phyloP scores from a whole-genome alignment of 2,113 vertebrate species.

The Heliornis fulica region DNA sequence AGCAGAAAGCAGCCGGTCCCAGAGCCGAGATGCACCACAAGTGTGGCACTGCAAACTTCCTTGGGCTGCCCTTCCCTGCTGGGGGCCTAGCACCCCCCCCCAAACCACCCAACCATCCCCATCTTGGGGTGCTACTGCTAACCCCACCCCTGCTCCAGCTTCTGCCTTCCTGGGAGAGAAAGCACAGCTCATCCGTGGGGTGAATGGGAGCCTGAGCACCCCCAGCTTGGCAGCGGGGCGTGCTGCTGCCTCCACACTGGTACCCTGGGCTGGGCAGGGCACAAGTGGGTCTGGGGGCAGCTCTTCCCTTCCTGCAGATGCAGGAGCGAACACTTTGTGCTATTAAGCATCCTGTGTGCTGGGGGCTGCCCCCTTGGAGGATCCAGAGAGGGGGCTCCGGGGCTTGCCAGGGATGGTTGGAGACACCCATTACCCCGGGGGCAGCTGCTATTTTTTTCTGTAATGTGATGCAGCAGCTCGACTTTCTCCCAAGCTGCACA shows the following conservation, averaged over 20 bases:
- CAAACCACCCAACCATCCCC: not conserved
- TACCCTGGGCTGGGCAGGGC: not conserved
- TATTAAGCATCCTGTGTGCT: not conserved
- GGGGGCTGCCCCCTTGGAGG: not conserved
- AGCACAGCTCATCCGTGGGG: not conserved
- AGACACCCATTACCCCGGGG: not conserved
- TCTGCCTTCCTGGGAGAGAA: not conserved
- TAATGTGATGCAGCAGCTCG: conserved; percentile 12
- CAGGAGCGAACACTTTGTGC: accelerated
- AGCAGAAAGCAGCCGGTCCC: not conserved
- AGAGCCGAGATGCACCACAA: not conserved
- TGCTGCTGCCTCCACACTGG: not conserved
- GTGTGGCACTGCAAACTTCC: not conserved
- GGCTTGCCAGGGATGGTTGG: accelerated
- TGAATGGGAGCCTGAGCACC: accelerated
- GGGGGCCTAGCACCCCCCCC: not conserved
- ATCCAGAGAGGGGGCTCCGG: not conserved
- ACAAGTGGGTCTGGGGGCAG: not conserved
- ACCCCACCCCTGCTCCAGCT: not conserved
- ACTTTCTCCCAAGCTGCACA: not conserved
- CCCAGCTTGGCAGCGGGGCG: not conserved
- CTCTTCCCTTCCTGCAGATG: not conserved
- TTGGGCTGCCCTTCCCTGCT: not conserved
- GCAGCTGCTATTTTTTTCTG: not conserved
- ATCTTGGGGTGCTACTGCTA: not conserved